Evolutionary conservation across 2,797 vertebrate species (phyloP), one percentile per base, ranked within the genome.

Genomic region (Sebastes matsubarae): DNA sequence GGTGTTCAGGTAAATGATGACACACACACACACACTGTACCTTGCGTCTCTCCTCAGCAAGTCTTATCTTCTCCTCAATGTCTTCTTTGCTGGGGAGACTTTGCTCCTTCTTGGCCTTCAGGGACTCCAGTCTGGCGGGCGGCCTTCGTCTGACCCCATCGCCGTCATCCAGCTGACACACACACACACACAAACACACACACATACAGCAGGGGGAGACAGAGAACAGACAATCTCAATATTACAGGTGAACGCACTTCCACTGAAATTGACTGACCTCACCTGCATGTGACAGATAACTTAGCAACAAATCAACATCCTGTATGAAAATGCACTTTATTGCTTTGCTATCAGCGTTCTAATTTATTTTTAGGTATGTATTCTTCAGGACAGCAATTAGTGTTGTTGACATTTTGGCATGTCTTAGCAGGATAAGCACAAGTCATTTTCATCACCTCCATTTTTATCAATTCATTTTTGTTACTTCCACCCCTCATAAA

Each of bases 81-180:
- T 96, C 91, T 65, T 97, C 95, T 81, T 64, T 87, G 68, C 87
- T 95, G 88, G 93, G 91, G 68, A 88, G 85, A 12, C 70, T 87
- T 32, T 87, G 84, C 78, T 89, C 82, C 67, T 89, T 96, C 72
- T 64, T 93, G 72, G 87, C 75, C 60, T 91, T 95, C 50, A 96
- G 94, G 55, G 97, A 97, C 93, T 97, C 93, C 27, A 98, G 94
- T 78, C 95, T 96, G 59, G 93, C 89, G 29, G 96, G 96, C 55
- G 94, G 95, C 59, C 95, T 96, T 81, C 90, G 95, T 10, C 61
- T 70, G 6, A 89, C 87, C 24, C 82, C 92, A 57, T 90, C 95
- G 11, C 77, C 38, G 3, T 83, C 87, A 36, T 92, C 82, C 90
- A 97, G 79, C 96, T 97, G 67, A 54, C 55, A 77, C 36, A 30